phyloP scores from a whole-genome alignment of 1,140 invertebrate genomes.

The Drosophila sp. region DNA sequence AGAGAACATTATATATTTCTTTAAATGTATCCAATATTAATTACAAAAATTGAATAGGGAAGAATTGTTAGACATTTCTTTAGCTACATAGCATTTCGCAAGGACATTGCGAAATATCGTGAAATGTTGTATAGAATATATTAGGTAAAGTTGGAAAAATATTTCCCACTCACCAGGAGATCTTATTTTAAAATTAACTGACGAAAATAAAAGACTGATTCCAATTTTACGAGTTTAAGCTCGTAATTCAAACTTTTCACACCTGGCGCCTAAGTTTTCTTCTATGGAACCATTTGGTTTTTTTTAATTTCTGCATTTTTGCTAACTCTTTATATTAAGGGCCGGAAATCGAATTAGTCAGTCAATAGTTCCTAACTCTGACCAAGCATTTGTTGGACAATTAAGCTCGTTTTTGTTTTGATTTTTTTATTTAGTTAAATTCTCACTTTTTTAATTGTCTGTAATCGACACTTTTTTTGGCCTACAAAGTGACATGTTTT shows the following conservation, averaged over 20 bases:
- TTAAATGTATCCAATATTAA: no score
- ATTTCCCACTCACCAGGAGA: no score
- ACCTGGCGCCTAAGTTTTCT: constrained; percentile 7
- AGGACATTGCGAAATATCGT: no score
- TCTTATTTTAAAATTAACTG: no score
- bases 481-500: constrained; percentile 47
- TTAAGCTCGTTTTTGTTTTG: constrained; percentile 31
- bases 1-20: no score
- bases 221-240: no score
- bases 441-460: constrained; percentile 20
- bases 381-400: constrained; percentile 51
- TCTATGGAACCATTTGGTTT: neutral
- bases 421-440: constrained; percentile 7
- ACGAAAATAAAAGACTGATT: no score
- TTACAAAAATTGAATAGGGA: no score
- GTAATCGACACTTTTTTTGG: constrained; percentile 34
- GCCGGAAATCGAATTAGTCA: constrained; percentile 50
- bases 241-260: neutral
- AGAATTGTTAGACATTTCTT: no score
- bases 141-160: no score
- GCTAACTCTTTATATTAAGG: constrained; percentile 13
- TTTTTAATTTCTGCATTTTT: constrained; percentile 7
- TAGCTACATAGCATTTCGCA: no score
- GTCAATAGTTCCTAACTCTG: constrained; percentile 47
- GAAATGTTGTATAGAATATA: no score